Evolutionary conservation across 2,797 vertebrate species (phyloP).

Genomic region (Prionace glauca): DNA sequence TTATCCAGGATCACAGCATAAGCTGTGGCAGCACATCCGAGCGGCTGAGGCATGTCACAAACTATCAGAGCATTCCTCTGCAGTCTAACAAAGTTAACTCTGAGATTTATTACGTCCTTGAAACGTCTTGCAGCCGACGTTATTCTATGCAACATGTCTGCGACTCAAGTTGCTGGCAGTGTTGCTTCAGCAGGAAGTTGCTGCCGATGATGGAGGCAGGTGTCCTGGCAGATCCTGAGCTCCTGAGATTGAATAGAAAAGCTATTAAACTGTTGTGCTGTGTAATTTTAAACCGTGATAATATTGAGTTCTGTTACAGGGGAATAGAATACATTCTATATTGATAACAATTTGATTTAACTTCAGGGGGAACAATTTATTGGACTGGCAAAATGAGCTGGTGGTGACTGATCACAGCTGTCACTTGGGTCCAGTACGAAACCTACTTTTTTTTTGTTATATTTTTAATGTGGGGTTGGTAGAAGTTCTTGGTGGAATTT

Average conservation of each 20-base stretch:
- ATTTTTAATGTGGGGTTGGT: background rate
- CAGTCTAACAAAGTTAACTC: background rate
- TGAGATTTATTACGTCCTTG: background rate
- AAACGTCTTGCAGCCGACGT: background rate
- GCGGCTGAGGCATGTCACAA: background rate
- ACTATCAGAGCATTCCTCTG: background rate
- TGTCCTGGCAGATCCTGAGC: background rate
- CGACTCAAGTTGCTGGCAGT: background rate
- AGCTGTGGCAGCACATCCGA: background rate
- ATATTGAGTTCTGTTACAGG: background rate
- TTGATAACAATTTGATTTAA: background rate
- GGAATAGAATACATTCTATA: background rate
- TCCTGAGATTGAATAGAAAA: background rate
- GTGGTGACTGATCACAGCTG: conserved; percentile 1
- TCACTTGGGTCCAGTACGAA: background rate
- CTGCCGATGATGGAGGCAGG: background rate
- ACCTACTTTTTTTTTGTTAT: background rate
- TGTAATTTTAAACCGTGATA: background rate
- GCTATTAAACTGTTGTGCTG: background rate
- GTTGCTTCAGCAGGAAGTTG: background rate
- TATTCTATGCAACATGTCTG: background rate
- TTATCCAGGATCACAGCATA: background rate
- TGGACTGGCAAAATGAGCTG: background rate
- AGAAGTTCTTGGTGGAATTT: background rate
- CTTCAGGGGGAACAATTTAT: background rate